A percentile compares a stretch with the other conserved stretches of the same genome.
These are phyloP conservation scores for Astur gentilis DNA, from an alignment of 2,113 vertebrate genomes.

Conservation along the genomic window DNA sequence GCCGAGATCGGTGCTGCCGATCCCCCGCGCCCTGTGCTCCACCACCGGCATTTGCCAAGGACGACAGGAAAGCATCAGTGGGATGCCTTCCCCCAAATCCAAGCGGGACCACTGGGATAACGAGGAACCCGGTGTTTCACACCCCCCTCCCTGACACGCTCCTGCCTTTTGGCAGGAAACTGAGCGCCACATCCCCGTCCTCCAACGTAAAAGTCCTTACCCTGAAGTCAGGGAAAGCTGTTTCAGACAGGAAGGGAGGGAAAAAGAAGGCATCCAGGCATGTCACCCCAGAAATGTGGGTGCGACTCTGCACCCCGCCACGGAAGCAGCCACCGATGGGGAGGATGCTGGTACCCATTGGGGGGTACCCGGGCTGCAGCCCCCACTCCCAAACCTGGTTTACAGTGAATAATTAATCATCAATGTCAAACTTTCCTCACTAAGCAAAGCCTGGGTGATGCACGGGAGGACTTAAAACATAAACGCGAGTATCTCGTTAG, in stretches of 20 bases:
- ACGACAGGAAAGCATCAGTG: neutral
- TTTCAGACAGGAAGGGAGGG: too few relatives aligned
- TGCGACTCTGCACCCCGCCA: neutral
- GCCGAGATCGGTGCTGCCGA: fast-evolving
- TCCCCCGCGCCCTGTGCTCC: neutral
- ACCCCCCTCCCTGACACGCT: fast-evolving
- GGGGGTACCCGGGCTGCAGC: neutral
- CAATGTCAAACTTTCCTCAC: neutral
- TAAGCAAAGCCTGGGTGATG: neutral
- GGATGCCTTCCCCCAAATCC: neutral
- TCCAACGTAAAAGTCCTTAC: neutral
- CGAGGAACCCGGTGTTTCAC: neutral
- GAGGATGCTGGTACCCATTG: neutral
- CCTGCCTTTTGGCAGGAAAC: neutral
- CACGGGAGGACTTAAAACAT: fast-evolving
- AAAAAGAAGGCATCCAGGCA: neutral
- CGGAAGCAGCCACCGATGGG: fast-evolving
- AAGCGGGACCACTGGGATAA: fast-evolving
- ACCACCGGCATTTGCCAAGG: fast-evolving
- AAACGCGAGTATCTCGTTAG: fast-evolving
- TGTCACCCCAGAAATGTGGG: neutral
- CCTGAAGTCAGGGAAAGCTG: neutral
- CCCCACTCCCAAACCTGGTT: neutral
- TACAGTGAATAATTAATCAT: neutral
- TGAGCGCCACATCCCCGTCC: fast-evolving